Conservation (phyloP, 2,888 invertebrate species). For the Rhyacophila evoluta region DNA sequence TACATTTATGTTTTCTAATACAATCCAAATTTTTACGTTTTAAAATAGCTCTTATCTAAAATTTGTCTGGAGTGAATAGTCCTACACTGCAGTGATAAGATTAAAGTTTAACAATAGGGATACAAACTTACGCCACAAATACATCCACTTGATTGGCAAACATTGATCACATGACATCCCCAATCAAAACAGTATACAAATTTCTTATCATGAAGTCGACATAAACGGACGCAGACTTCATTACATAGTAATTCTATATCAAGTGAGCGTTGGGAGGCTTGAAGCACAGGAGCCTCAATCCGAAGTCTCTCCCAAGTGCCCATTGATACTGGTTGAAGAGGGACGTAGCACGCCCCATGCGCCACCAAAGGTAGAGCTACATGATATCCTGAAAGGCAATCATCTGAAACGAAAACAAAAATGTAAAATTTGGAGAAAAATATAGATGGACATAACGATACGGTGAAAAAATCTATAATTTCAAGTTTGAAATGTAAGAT, state of each 20-base stretch:
- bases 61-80: no score
- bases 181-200: constrained; percentile 71
- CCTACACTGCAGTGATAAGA: no score
- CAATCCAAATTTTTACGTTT: no score
- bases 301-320: constrained; percentile 64
- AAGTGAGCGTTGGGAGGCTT: constrained; percentile 65
- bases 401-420: constrained; percentile 69
- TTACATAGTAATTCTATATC: constrained; percentile 68
- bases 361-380: constrained; percentile 80
- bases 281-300: constrained; percentile 59
- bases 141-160: constrained; percentile 68
- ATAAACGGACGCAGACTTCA: constrained; percentile 67
- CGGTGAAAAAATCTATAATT: no score
- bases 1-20: no score
- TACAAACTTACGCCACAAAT: constrained; percentile 65
- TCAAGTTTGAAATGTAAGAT: no score
- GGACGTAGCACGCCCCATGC: constrained; percentile 76
- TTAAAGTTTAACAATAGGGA: no score
- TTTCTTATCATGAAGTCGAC: constrained; percentile 64
- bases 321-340: constrained; percentile 75
- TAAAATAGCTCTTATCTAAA: no score
- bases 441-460: no score
- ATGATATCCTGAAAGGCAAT: constrained; percentile 77
- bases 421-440: no score
- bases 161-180: constrained; percentile 70